Evolutionary conservation across 2,797 vertebrate genomes (phyloP).

Genomic region (Mycteria americana): DNA sequence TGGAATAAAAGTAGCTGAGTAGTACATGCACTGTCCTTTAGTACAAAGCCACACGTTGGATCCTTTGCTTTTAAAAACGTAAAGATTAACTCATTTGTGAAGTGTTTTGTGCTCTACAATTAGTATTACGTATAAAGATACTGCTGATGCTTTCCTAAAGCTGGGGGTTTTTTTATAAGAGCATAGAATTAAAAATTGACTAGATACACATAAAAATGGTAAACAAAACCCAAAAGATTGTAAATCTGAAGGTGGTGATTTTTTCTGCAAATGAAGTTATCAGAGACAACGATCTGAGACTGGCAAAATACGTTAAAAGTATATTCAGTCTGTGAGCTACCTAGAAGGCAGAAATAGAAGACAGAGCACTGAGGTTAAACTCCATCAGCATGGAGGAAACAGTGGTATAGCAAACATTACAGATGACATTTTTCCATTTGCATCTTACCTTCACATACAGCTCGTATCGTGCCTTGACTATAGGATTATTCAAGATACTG

Average conservation of each 20-base stretch:
- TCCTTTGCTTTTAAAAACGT: neutral
- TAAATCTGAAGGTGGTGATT: neutral
- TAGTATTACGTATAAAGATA: neutral
- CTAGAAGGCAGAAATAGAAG: neutral
- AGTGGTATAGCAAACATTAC: neutral
- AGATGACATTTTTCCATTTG: neutral
- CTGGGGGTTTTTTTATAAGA: neutral
- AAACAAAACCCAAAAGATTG: neutral
- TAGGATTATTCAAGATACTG: constrained; percentile 87
- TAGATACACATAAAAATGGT: neutral
- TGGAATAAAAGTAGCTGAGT: neutral
- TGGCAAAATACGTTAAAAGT: neutral
- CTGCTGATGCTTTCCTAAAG: neutral
- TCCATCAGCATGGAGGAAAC: neutral
- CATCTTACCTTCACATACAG: constrained; percentile 84
- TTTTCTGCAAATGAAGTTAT: neutral
- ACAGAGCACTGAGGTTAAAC: neutral
- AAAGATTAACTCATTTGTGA: neutral
- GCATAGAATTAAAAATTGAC: neutral
- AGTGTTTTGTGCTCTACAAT: neutral
- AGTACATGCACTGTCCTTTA: neutral
- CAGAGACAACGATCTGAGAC: neutral
- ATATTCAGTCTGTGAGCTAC: neutral
- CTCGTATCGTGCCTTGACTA: constrained; percentile 84
- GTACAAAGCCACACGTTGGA: neutral